Base-by-base conservation (phyloP, 2,113 vertebrate species). In the Motacilla alba region DNA sequence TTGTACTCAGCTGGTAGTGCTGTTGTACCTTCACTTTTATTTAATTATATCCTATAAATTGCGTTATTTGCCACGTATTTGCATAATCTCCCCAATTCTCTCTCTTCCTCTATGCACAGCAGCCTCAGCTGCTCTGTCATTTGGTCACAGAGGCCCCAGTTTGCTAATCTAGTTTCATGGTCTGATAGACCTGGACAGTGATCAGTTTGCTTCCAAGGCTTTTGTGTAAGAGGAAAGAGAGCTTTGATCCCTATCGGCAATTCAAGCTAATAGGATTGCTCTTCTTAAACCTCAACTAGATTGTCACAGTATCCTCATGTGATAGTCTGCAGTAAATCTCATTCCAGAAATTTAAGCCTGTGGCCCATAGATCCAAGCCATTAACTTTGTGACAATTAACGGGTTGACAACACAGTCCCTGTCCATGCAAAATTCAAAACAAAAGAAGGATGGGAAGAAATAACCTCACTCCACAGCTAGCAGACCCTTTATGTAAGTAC, bases 101-200 rank as follows among this genome's bases (percentile, higher is more conserved):
- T 75, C 68, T 69, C 60, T 70, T 78, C 66, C 30, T 74, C 30
- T 9, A 10, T 27, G 11, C 43, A 11, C 37, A 39, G 62, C 79
- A 78, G 85, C 49, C 58, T 91, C 87, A 87, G 88, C 86, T 86
- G 78, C 59, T 95, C 69, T 87, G 60, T 85, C 39, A n/a, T 87
- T 95, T 73, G 94, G 68, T 75, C 83, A 60, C 82, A 83, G 63
- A 94, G 90, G 74, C 92, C 89, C 15, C 41, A 64, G 70, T 90
- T 92, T 94, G 30, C 41, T 97, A 95, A 90, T 97, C 91, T 94
- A 58, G 82, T 97, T 93, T 86, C 87, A 94, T 83, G 94, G 93
- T 92, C 95, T 96, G 81, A 81, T 93, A 83, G 88, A 95, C 70
- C 92, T 92, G 88, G 93, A 91, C 86, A 85, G 94, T 59, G 78